phyloP scores from a whole-genome alignment of 2,888 invertebrate species.

The Chironomus riparius region DNA sequence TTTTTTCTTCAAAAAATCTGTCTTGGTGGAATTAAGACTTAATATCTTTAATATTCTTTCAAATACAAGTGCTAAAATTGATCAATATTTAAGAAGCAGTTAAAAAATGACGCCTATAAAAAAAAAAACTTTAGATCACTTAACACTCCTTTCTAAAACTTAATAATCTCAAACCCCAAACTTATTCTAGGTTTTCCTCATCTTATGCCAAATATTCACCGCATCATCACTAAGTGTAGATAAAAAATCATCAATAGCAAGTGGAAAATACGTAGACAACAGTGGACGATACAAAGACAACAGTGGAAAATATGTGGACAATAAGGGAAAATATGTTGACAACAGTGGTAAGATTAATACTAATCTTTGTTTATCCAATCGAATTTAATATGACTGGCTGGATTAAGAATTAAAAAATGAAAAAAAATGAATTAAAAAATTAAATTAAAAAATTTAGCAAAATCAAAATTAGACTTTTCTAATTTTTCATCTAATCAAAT shows the following conservation, averaged over 20 bases:
- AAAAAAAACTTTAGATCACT: too few species aligned
- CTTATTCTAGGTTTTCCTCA: too few species aligned
- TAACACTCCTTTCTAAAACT: too few species aligned
- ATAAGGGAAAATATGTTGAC: neutral
- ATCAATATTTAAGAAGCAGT: too few species aligned
- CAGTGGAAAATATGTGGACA: neutral
- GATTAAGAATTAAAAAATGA: neutral
- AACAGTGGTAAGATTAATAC: neutral
- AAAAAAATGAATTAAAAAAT: neutral
- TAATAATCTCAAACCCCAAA: too few species aligned
- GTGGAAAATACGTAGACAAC: neutral
- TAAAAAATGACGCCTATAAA: too few species aligned
- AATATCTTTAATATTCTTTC: too few species aligned
- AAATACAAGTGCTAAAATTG: too few species aligned
- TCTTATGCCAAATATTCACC: too few species aligned
- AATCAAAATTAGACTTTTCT: constrained; percentile 8
- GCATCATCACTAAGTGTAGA: neutral
- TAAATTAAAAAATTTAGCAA: neutral
- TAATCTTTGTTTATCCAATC: neutral
- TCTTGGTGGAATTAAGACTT: too few species aligned
- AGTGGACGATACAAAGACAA: neutral
- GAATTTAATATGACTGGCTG: neutral
- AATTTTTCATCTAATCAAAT: neutral
- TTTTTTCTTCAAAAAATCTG: too few species aligned
- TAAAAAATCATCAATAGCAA: neutral